Conservation (phyloP, 2,113 vertebrate genomes). For the Ptychochromis oligacanthus region DNA sequence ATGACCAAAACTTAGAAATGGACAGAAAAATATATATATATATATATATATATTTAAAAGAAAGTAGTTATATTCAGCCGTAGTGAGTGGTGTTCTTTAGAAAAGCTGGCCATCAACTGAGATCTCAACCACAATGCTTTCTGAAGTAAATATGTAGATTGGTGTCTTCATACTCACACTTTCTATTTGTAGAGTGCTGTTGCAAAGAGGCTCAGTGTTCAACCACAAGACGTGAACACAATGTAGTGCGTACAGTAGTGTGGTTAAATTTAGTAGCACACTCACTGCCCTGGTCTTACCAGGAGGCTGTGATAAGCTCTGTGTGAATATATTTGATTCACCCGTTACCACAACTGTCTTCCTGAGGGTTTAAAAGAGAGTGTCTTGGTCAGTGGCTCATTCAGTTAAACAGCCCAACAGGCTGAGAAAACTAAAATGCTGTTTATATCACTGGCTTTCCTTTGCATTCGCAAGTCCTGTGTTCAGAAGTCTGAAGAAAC, state of each 20-base stretch:
- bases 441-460: not conserved
- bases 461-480: not conserved
- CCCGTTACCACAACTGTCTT: not conserved
- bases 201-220: not conserved
- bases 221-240: constrained; percentile 16
- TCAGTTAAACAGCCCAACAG: not conserved
- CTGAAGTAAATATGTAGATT: not conserved
- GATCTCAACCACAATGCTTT: not conserved
- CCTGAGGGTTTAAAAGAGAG: not conserved
- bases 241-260: not conserved
- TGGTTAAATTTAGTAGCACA: constrained; percentile 4
- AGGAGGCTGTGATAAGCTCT: not conserved
- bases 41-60: not conserved
- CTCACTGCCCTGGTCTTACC: not conserved
- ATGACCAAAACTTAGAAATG: not conserved
- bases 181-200: constrained; percentile 21
- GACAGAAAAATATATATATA: not conserved
- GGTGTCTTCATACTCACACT: not conserved
- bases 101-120: not conserved
- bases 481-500: not conserved
- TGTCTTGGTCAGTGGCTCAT: not conserved
- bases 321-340: not conserved
- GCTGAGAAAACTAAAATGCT: not conserved
- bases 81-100: not conserved
- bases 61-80: not conserved